Evolutionary conservation across 2,113 vertebrate species (phyloP).

Genomic region (Mesembrinibis cayennensis): DNA sequence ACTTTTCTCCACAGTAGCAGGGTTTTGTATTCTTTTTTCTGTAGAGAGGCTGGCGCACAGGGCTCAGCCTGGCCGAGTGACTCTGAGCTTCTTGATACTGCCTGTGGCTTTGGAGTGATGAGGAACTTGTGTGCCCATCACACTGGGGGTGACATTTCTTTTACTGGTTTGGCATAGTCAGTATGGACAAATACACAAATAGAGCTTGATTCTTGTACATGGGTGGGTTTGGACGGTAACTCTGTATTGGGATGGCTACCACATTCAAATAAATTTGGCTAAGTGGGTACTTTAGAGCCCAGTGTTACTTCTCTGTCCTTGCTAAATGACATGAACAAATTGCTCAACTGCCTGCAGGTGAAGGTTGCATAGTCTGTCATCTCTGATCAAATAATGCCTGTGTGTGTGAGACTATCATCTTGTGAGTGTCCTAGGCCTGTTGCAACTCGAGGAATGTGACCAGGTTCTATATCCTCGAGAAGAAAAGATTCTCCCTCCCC

Average conservation of each 20-base stretch:
- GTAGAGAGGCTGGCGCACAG: background rate
- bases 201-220: fast-evolving
- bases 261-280: background rate
- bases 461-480: fast-evolving
- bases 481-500: background rate
- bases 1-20: background rate
- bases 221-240: background rate
- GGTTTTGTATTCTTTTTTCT: background rate
- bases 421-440: background rate
- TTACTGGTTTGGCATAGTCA: background rate
- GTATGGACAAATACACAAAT: background rate
- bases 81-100: background rate
- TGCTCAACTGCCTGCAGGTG: background rate
- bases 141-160: background rate
- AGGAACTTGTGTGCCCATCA: background rate
- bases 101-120: background rate
- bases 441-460: fast-evolving
- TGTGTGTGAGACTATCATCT: background rate
- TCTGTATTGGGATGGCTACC: background rate
- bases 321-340: background rate
- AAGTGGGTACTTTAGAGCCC: background rate
- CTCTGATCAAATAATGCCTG: background rate
- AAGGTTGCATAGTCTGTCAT: background rate
- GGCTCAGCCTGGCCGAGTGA: background rate
- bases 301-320: background rate